A percentile compares a stretch with the other conserved stretches of the same genome.
phyloP scores from a whole-genome alignment of 2,888 invertebrate species.

The Andrena marginata region DNA sequence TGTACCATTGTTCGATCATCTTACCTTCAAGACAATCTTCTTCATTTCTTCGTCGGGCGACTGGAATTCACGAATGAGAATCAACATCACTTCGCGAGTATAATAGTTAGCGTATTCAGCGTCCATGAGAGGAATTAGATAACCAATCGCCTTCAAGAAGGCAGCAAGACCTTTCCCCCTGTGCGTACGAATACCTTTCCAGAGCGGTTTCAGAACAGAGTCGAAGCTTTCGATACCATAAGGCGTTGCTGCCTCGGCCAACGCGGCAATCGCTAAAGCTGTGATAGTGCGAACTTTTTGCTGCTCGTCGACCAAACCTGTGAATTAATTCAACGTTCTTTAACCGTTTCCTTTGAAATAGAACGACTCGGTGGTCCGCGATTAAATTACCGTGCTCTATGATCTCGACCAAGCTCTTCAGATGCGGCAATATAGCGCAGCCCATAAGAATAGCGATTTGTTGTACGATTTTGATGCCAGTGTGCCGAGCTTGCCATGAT shows the following conservation, averaged over 20 bases:
- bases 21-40: constrained; percentile 98
- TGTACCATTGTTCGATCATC: neutral
- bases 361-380: neutral
- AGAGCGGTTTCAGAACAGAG: constrained; percentile 98
- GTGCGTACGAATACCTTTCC: constrained; percentile 99
- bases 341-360: constrained; percentile 1
- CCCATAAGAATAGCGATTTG: constrained; percentile 99
- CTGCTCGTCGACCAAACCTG: constrained; percentile 98
- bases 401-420: constrained; percentile 99
- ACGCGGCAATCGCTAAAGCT: constrained; percentile 98
- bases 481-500: constrained; percentile 99
- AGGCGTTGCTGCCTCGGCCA: constrained; percentile 99
- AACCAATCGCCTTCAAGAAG: constrained; percentile 99
- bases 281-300: constrained; percentile 99
- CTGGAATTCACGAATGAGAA: constrained; percentile 99
- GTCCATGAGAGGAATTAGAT: constrained; percentile 99
- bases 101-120: constrained; percentile 99
- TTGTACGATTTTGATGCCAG: constrained; percentile 99
- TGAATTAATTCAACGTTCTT: constrained; percentile 47
- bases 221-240: constrained; percentile 99
- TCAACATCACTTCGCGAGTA: constrained; percentile 99
- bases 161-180: constrained; percentile 98
- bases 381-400: constrained; percentile 96
- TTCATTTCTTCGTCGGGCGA: constrained; percentile 99
- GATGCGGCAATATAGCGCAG: constrained; percentile 99